A percentile compares a stretch with the other conserved stretches of the same genome.
These are phyloP conservation scores for Nematostella vectensis DNA, from an alignment of 92 coral and sea anemone genomes.

Conservation along the genomic window DNA sequence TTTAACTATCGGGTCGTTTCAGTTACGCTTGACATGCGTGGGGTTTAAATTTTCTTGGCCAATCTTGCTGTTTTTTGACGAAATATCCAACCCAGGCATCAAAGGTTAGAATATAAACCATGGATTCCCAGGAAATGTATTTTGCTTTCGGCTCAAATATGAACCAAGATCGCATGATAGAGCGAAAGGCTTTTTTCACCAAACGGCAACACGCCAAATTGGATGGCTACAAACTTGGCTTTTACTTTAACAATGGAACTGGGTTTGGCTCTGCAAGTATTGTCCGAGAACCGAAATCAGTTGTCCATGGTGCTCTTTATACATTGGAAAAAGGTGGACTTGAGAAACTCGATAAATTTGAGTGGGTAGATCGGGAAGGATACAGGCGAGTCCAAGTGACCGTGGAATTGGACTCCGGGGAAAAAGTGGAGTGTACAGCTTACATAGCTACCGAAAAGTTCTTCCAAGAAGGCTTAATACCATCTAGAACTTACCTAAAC, in stretches of 20 bases:
- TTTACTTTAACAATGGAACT: constrained; percentile 33
- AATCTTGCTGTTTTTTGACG: too few species aligned
- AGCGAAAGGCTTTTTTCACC: constrained; percentile 59
- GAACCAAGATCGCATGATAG: constrained; percentile 62
- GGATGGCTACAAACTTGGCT: constrained; percentile 42
- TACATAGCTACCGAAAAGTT: constrained; percentile 35
- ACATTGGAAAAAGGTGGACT: constrained; percentile 64
- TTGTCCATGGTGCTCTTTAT: constrained; percentile 64
- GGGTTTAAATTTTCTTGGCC: too few species aligned
- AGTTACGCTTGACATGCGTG: too few species aligned
- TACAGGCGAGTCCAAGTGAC: constrained; percentile 35
- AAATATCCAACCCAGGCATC: too few species aligned
- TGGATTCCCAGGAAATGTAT: constrained; percentile 12
- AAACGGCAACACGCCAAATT: constrained; percentile 51
- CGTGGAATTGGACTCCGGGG: constrained; percentile 37
- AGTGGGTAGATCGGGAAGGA: constrained; percentile 46
- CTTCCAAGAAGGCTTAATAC: constrained; percentile 47
- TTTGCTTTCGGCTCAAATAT: constrained; percentile 81
- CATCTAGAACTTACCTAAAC: constrained; percentile 38
- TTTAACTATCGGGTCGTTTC: too few species aligned
- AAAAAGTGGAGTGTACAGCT: constrained; percentile 35
- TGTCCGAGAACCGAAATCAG: constrained; percentile 28
- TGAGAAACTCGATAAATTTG: constrained; percentile 60
- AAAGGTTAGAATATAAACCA: too few species aligned
- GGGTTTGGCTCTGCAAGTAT: constrained; percentile 59